Conservation (phyloP, 2,888 invertebrate genomes). For the Myopa testacea region DNA sequence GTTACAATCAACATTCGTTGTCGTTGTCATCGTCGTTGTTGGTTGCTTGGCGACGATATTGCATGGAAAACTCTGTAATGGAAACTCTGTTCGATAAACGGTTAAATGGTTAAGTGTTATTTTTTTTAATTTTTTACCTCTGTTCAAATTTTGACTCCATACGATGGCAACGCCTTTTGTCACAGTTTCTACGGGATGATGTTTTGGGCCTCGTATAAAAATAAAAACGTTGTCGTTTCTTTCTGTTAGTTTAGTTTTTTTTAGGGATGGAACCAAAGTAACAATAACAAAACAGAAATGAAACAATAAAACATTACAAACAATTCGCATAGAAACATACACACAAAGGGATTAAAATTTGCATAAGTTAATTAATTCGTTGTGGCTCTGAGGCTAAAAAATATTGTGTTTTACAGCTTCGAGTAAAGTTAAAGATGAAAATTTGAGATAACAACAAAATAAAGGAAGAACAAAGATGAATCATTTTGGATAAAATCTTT, state of each 20-base stretch:
- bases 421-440: too few relatives aligned
- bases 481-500: too few relatives aligned
- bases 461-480: too few relatives aligned
- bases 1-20: neutral
- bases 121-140: neutral
- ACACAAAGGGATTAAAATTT: slow-evolving; percentile 51
- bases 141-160: neutral
- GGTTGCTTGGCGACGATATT: slow-evolving; percentile 45
- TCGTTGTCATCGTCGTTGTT: slow-evolving; percentile 28
- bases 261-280: neutral
- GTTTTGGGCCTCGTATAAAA: neutral
- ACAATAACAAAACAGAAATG: neutral
- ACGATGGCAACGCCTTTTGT: slow-evolving; percentile 43
- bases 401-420: neutral
- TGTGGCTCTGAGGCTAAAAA: slow-evolving; percentile 45
- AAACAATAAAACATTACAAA: neutral
- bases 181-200: slow-evolving; percentile 33
- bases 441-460: too few relatives aligned
- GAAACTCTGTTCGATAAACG: neutral
- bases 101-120: neutral
- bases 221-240: too few relatives aligned
- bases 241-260: neutral
- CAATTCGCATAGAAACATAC: neutral
- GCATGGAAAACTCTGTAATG: neutral
- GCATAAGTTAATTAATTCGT: slow-evolving; percentile 65